Percentiles rank a stretch among this genome's conserved stretches.
These are phyloP conservation scores for Cydia pomonella DNA, from an alignment of 1,140 invertebrate species.

Conservation along the genomic window DNA sequence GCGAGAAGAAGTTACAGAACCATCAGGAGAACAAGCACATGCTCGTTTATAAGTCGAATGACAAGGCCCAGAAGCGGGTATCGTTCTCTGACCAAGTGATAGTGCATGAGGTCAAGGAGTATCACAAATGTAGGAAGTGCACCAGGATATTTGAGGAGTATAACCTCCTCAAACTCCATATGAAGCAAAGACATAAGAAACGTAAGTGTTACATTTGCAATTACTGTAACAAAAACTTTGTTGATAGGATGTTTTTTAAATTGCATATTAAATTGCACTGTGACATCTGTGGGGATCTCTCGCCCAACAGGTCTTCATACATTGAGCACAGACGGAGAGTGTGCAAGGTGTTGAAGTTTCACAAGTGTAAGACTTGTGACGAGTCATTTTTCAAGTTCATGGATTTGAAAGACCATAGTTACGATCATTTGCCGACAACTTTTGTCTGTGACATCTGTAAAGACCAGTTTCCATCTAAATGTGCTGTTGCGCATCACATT, in stretches of 20 bases:
- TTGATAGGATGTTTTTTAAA: slow-evolving; percentile 69
- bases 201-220: slow-evolving; percentile 69
- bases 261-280: slow-evolving; percentile 70
- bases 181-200: slow-evolving; percentile 64
- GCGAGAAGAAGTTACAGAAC: slow-evolving; percentile 56
- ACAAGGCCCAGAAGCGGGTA: slow-evolving; percentile 58
- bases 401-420: slow-evolving; percentile 69
- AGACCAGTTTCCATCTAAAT: slow-evolving; percentile 60
- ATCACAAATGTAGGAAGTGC: slow-evolving; percentile 69
- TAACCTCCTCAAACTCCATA: slow-evolving; percentile 56
- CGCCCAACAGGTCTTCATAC: slow-evolving; percentile 51
- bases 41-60: slow-evolving; percentile 47
- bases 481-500: slow-evolving; percentile 62
- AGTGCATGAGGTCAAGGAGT: slow-evolving; percentile 62
- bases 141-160: slow-evolving; percentile 63
- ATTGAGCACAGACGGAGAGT: slow-evolving; percentile 52
- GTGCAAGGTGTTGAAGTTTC: slow-evolving; percentile 54
- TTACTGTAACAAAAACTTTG: slow-evolving; percentile 67
- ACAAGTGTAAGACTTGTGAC: slow-evolving; percentile 58
- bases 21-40: slow-evolving; percentile 66
- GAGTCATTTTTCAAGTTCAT: slow-evolving; percentile 55
- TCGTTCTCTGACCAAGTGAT: slow-evolving; percentile 67
- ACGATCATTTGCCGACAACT: slow-evolving; percentile 53
- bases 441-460: slow-evolving; percentile 70
- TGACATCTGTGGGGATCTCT: slow-evolving; percentile 54